Conservation (phyloP, 2,113 vertebrate genomes). For the Oreocharis arfaki region DNA sequence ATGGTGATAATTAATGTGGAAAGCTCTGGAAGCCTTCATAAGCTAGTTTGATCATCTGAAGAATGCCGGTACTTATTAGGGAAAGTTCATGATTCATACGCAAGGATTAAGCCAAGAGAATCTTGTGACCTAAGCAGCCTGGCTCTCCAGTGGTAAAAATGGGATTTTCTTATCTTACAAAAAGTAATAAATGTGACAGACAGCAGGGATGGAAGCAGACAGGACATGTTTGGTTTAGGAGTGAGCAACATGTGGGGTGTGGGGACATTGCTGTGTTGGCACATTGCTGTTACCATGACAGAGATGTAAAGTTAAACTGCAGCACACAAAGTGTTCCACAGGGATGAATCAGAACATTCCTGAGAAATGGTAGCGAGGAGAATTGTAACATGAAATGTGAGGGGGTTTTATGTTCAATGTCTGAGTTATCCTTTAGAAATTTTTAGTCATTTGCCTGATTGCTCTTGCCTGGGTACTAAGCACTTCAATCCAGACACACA, state of each 20-base stretch:
- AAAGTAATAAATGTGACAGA: conserved; percentile 1
- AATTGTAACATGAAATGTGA: neutral
- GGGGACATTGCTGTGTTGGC: neutral
- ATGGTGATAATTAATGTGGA: conserved; percentile 22
- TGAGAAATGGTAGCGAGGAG: neutral
- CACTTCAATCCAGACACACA: neutral
- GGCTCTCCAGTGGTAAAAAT: conserved; percentile 45
- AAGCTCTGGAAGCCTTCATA: conserved; percentile 40
- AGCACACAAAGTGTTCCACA: neutral
- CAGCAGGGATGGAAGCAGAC: neutral
- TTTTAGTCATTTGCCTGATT: neutral
- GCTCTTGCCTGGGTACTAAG: neutral
- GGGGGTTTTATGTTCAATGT: neutral
- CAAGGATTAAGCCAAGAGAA: conserved; percentile 42
- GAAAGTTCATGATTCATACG: conserved; percentile 57
- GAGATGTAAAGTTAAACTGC: neutral
- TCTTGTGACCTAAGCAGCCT: conserved; percentile 58
- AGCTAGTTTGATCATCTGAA: conserved; percentile 51
- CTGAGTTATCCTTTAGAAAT: neutral
- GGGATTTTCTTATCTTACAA: conserved; percentile 53
- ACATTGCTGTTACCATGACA: neutral
- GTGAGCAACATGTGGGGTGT: neutral
- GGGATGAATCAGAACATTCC: neutral
- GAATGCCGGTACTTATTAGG: conserved; percentile 57
- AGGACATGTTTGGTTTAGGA: neutral